Percentiles rank a stretch among this genome's conserved stretches.
Conservation (phyloP, 1,140 invertebrate genomes). For the Papilio aristodemus region DNA sequence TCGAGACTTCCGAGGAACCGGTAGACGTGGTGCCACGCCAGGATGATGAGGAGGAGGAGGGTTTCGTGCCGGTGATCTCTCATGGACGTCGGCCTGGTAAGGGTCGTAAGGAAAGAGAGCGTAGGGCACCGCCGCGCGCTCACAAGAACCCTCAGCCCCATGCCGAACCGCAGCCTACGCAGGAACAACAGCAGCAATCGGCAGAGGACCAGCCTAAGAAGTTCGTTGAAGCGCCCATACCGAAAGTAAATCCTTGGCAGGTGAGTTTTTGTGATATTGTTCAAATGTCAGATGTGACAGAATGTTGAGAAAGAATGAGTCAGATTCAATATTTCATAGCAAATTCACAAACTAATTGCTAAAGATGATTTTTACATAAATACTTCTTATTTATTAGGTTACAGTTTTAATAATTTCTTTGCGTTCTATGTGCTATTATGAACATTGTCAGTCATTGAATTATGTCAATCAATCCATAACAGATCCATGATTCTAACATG, state of each 20-base stretch:
- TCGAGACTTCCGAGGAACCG: constrained; percentile 65
- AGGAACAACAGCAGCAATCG: constrained; percentile 57
- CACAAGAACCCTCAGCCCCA: constrained; percentile 58
- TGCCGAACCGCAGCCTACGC: constrained; percentile 48
- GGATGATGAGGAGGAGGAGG: constrained; percentile 73
- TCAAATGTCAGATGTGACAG: neutral
- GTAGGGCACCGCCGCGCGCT: constrained; percentile 60
- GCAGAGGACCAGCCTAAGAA: constrained; percentile 75
- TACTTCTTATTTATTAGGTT: neutral
- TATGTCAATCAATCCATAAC: too few species aligned
- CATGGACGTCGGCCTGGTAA: constrained; percentile 68
- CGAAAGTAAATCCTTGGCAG: constrained; percentile 83
- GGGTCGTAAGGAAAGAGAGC: constrained; percentile 62
- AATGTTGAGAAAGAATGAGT: neutral
- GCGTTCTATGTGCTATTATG: neutral
- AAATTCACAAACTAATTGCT: neutral
- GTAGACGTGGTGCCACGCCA: constrained; percentile 56
- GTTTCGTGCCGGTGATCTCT: constrained; percentile 76
- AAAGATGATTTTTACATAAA: constrained; percentile 1
- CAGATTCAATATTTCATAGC: neutral
- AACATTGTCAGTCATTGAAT: neutral
- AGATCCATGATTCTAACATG: too few species aligned
- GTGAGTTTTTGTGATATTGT: constrained; percentile 47
- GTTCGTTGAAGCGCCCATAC: constrained; percentile 82
- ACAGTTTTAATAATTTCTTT: neutral